Evolutionary conservation across 2,113 vertebrate species (phyloP), one percentile per base, ranked within the genome.

Genomic region (Brachypteracias leptosomus): DNA sequence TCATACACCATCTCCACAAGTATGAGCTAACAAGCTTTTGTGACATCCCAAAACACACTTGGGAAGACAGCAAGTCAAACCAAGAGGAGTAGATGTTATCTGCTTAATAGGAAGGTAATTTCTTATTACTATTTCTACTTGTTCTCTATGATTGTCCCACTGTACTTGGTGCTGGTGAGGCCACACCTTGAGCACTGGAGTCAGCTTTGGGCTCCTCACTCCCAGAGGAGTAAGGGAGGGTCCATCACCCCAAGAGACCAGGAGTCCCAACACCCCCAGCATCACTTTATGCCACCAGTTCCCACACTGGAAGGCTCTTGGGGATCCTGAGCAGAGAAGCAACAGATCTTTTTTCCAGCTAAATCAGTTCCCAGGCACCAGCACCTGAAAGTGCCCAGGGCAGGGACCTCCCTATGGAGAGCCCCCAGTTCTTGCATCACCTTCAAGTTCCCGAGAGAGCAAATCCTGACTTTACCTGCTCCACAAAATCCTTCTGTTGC

Each of bases 231-330:
- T 31, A 19, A 47, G 22, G n/a, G 35, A 24, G 31, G 11, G 21
- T 61, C 29, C 66, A 63, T 26, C 31, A 49, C 54, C 46, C 40
- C 0, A 0, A 6, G 19, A 2, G 6, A 68, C 31, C 31, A 54
- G 59, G 10, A 42, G 24, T 16, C 12, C 49, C 42, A 35, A 40
- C 19, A 76, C 13, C 2, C 6, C 47, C 84, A 77, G 63, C 13
- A 68, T 12, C 59, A 15, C 55, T 38, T 42, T 20, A 19, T n/a
- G 33, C 28, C 35, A 78, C 40, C 6, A 0, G 22, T 14, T 83
- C 44, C 80, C 36, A 57, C 4, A 13, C 52, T 63, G 33, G 51
- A 59, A 63, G 21, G 25, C n/a, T 49, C 70, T 7, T 44, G 40
- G 29, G 47, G 35, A 68, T 67, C 52, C 35, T 6, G 3, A 75